Evolutionary conservation across 2,888 invertebrate genomes (phyloP).

Genomic region (Theretra japonica): DNA sequence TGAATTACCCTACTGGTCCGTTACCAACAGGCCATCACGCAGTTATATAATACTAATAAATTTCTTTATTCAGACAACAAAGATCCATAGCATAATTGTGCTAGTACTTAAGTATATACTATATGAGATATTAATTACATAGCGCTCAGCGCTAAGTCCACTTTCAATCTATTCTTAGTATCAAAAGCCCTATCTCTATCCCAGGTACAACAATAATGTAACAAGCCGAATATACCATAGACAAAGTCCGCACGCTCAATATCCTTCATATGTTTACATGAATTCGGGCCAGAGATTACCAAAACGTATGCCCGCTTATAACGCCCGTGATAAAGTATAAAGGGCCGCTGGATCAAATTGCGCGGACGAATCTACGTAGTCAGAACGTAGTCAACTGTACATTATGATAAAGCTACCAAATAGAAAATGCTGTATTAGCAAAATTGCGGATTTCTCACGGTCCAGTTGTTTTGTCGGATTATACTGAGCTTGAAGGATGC

Average conservation of each 20-base stretch:
- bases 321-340: conserved; percentile 20
- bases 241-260: conserved; percentile 10
- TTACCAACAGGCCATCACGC: too few relatives aligned
- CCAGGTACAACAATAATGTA: neutral
- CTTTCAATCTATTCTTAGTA: too few relatives aligned
- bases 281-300: conserved; percentile 18
- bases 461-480: conserved; percentile 32
- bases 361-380: conserved; percentile 41
- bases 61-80: too few relatives aligned
- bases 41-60: too few relatives aligned
- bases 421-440: conserved; percentile 39
- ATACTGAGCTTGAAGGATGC: neutral
- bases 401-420: conserved; percentile 45
- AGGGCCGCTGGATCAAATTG: conserved; percentile 43
- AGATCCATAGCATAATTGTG: too few relatives aligned
- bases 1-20: too few relatives aligned
- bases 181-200: too few relatives aligned
- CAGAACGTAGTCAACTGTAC: conserved; percentile 42
- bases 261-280: conserved; percentile 19
- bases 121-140: too few relatives aligned
- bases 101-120: too few relatives aligned
- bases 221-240: neutral
- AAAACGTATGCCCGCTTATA: conserved; percentile 20
- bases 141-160: too few relatives aligned
- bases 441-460: conserved; percentile 40